Evolutionary conservation across 2,797 vertebrate species (phyloP).

Genomic region (Steatocranus sp.): DNA sequence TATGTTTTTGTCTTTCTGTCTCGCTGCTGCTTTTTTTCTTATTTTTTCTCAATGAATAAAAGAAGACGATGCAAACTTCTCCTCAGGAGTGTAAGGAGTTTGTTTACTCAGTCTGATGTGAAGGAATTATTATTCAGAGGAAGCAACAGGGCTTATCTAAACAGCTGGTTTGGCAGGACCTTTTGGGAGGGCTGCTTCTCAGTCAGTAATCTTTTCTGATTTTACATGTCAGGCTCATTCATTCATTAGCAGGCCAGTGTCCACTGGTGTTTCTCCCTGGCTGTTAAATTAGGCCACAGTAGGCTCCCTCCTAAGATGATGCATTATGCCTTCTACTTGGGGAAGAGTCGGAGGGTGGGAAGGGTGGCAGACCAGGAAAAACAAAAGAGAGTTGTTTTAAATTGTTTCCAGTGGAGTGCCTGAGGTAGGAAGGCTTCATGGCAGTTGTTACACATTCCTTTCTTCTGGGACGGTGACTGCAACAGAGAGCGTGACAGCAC

Average conservation of each 20-base stretch:
- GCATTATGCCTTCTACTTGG: constrained; percentile 49
- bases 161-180: constrained; percentile 58
- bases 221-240: constrained; percentile 69
- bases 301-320: constrained; percentile 55
- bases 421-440: constrained; percentile 51
- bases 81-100: not conserved
- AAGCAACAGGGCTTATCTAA: constrained; percentile 51
- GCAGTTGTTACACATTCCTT: constrained; percentile 45
- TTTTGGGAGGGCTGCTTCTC: constrained; percentile 50
- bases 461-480: constrained; percentile 44
- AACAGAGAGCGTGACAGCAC: constrained; percentile 45
- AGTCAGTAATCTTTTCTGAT: constrained; percentile 68
- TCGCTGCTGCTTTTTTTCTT: not conserved
- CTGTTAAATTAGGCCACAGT: constrained; percentile 52
- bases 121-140: constrained; percentile 57
- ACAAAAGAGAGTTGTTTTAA: constrained; percentile 56
- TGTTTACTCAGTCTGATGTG: constrained; percentile 22
- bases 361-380: constrained; percentile 33
- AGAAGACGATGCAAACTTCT: constrained; percentile 22
- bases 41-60: constrained; percentile 10
- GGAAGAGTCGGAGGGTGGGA: constrained; percentile 23
- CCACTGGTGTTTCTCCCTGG: constrained; percentile 48
- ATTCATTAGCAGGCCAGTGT: constrained; percentile 64
- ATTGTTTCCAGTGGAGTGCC: constrained; percentile 50
- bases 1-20: constrained; percentile 30